These are phyloP conservation scores for Antheraea assamensis DNA, from an alignment of 2,888 invertebrate species.

Conservation along the genomic window DNA sequence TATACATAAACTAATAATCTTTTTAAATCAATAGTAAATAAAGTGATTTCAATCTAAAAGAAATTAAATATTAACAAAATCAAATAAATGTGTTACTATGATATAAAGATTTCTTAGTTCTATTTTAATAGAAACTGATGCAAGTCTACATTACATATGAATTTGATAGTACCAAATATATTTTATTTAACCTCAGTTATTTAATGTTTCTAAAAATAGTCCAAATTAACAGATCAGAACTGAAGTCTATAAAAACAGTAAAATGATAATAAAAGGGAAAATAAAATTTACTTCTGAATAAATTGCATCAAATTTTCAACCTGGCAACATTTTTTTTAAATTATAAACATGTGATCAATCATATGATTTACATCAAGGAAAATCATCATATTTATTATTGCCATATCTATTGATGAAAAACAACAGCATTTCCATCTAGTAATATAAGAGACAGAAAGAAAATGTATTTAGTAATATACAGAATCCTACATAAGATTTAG, in stretches of 20 bases:
- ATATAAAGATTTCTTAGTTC: background rate
- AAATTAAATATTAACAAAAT: background rate
- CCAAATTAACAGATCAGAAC: background rate
- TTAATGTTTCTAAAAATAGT: no score
- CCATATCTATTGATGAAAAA: background rate
- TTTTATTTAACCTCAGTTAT: no score
- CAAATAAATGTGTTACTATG: background rate
- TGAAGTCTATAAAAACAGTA: background rate
- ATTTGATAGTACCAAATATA: no score
- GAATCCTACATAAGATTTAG: background rate
- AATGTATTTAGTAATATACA: background rate
- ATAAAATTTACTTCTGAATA: background rate
- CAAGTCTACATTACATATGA: background rate
- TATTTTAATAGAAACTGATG: background rate
- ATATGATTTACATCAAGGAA: background rate
- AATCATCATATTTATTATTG: background rate
- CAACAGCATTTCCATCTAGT: background rate
- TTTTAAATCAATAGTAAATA: background rate
- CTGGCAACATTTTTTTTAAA: slow-evolving; percentile 1
- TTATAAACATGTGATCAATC: slow-evolving; percentile 1
- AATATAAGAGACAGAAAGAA: background rate
- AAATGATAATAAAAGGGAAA: background rate
- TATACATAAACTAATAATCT: no score
- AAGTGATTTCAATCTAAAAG: background rate
- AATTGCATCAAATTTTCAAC: background rate